Percentiles rank a stretch among this genome's conserved stretches.
Conservation (phyloP, 1,140 invertebrate species). For the Aradophagus sp. region DNA sequence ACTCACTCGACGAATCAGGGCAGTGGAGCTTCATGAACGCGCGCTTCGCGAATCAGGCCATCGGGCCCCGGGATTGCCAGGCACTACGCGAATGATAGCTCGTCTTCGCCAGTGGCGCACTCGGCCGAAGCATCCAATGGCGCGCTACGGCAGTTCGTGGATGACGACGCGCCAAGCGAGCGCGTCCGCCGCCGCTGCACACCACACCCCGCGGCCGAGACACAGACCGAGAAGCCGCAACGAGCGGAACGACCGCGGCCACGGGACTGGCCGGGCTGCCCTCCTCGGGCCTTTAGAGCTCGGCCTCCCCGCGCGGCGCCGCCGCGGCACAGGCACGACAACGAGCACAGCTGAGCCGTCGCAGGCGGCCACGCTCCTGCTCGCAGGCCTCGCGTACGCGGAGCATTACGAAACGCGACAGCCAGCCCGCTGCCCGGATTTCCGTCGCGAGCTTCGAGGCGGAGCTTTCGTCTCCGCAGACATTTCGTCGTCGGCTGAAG, state of each 20-base stretch:
- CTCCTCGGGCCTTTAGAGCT: no score
- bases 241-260: no score
- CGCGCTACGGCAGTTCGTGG: constrained; percentile 44
- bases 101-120: constrained; percentile 46
- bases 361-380: constrained; percentile 35
- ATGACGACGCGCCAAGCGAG: constrained; percentile 30
- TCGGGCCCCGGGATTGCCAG: constrained; percentile 64
- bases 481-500: constrained; percentile 63
- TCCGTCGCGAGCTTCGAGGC: constrained; percentile 55
- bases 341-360: constrained; percentile 22
- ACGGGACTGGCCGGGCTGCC: no score
- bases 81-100: constrained; percentile 56
- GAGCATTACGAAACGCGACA: constrained; percentile 49
- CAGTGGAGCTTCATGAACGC: constrained; percentile 72
- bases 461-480: constrained; percentile 58
- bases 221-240: no score
- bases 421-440: constrained; percentile 51
- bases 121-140: constrained; percentile 40
- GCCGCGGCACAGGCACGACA: constrained; percentile 4
- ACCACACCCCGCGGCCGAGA: constrained; percentile 46
- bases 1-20: constrained; percentile 65
- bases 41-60: constrained; percentile 67
- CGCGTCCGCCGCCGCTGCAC: constrained; percentile 39
- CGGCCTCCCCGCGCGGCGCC: no score
- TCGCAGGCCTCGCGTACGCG: constrained; percentile 39